Base-by-base conservation (phyloP, 2,888 invertebrate genomes). In the Caradrina kadenii region DNA sequence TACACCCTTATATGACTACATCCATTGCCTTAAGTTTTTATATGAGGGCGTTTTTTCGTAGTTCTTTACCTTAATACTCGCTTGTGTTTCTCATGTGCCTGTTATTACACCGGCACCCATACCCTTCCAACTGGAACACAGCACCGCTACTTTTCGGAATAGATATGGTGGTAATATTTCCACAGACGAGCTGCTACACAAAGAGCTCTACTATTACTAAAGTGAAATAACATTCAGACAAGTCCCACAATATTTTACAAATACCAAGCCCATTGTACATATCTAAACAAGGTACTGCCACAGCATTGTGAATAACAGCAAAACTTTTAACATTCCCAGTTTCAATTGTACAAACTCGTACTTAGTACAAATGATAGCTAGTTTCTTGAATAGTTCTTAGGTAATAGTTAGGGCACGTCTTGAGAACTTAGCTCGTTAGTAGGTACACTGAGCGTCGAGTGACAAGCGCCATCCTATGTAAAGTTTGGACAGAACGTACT, bases 391-490 rank as follows among this genome's bases (percentile, higher is more conserved):
- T 85, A 88, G 86, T 86, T 86, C 82, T 71, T 76, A 74, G 78
- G 84, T 79, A 83, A 77, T 80, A 73, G 84, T 82, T 83, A 77
- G 58, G 81, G 79, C 86, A 87, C 86, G 88, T 86, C 80, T 80
- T 61, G 63, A 73, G 81, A 82, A 89, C 80, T 90, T 89, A 67
- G 70, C 83, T 89, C 88, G 88, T 89, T 89, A 89, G 83, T n/a
- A 45, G 19, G 49, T 56, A 26, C 50, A 26, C 59, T 73, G 80
- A 73, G 39, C 13, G 39, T 17, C 15, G 45, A 45, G 77, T 82
- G 84, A 83, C 78, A 80, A 86, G 82, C 80, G 76, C 75, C 69
- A 76, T 69, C 52, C 50, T 55, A 21, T 56, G 60, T 69, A 55
- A 74, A 78, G 69, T 83, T 80, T 65, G 64, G 13, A 53, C n/a